phyloP scores from a whole-genome alignment of 2,797 vertebrate species.

The Ataeniobius toweri region DNA sequence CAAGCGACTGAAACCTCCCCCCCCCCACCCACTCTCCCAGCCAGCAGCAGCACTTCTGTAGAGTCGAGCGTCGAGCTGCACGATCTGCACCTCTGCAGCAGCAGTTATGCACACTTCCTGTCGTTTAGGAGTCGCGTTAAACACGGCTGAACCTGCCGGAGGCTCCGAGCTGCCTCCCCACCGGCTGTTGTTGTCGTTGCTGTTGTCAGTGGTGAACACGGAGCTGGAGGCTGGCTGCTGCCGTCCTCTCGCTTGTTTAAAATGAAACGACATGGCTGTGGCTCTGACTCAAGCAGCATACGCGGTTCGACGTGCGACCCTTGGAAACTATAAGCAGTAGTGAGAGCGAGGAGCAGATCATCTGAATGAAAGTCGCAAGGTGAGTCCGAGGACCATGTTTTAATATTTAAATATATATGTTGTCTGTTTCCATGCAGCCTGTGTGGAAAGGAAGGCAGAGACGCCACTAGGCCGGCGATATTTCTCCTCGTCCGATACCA shows the following conservation, averaged over 20 bases:
- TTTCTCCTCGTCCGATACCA: slow-evolving; percentile 20
- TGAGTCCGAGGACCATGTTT: slow-evolving; percentile 43
- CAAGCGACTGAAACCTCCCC: background rate
- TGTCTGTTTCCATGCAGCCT: background rate
- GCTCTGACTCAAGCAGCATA: slow-evolving; percentile 31
- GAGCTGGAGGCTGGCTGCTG: slow-evolving; percentile 19
- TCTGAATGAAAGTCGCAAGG: slow-evolving; percentile 76
- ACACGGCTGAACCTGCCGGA: slow-evolving; percentile 24
- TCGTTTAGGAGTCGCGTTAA: slow-evolving; percentile 28
- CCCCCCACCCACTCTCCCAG: background rate
- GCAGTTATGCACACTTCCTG: slow-evolving; percentile 54
- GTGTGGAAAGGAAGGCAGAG: background rate
- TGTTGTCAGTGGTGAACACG: slow-evolving; percentile 19
- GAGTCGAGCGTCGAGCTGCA: slow-evolving; percentile 69
- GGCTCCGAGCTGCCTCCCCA: slow-evolving; percentile 13
- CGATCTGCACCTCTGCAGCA: slow-evolving; percentile 49
- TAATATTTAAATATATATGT: background rate
- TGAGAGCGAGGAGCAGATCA: slow-evolving; percentile 47
- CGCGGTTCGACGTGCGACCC: slow-evolving; percentile 36
- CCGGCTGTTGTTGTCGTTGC: slow-evolving; percentile 21
- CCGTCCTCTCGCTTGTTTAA: slow-evolving; percentile 42
- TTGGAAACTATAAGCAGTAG: slow-evolving; percentile 44
- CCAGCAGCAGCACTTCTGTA: slow-evolving; percentile 37
- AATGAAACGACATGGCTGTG: slow-evolving; percentile 62
- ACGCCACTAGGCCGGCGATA: slow-evolving; percentile 27